Evolutionary conservation across 2,113 vertebrate genomes (phyloP), one percentile per base, ranked within the genome.

Genomic region (Callocephalon fimbriatum): DNA sequence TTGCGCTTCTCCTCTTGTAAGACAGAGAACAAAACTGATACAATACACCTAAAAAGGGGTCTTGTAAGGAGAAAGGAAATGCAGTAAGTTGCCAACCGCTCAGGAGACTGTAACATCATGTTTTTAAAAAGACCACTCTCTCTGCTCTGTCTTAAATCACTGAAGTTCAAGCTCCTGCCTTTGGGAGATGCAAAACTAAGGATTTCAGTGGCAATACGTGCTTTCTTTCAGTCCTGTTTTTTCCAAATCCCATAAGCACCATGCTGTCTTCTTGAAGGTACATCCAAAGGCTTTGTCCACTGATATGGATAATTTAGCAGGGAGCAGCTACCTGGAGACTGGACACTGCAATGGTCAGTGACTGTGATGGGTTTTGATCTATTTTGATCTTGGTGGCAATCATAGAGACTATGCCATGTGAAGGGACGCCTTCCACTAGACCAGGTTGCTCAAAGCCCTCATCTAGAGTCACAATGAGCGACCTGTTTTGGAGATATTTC

Each of bases 71-170:
- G 56, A 74, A 74, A 61, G 35, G 20, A 35, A 58, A 31, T 40
- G 6, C 84, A 63, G 10, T 2, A 10, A 72, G 29, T 2, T 80
- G 37, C 35, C 54, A 65, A 19, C 35, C 0, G 0, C 51, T 79
- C 67, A n/a, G 71, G 51, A 66, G 58, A 80, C 21, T 84, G 22
- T 7, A 29, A 13, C 32, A 44, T 38, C 15, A 3, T 2, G 3
- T 22, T 48, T 40, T 73, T n/a, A 6, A 21, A 61, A 61, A 74
- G 27, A 38, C 23, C 38, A 50, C 32, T 21, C 13, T 37, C 42
- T 58, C 76, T 73, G 35, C 9, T 54, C 21, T 21, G 2, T 10
- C 72, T 65, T 48, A 65, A 23, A 54, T 44, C 51, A 11, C 13
- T 31, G 9, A 68, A 84, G 48, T 66, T 63, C 15, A 1, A 67